Conservation (phyloP, 2,797 vertebrate genomes). For the Alfaro cultratus region DNA sequence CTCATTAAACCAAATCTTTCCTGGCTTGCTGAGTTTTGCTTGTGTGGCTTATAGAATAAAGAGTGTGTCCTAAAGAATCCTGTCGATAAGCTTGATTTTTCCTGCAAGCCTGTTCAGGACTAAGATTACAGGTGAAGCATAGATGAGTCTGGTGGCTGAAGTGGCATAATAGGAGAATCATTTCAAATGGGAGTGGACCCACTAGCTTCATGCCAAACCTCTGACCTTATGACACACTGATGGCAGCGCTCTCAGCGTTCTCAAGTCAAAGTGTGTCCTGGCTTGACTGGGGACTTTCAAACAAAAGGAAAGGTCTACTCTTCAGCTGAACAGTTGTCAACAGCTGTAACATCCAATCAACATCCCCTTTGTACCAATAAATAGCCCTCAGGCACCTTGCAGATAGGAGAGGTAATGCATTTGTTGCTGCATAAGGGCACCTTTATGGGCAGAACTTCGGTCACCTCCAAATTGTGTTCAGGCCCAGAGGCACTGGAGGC, state of each 20-base stretch:
- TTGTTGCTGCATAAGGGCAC: not conserved
- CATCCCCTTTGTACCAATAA: slow-evolving; percentile 1
- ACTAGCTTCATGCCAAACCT: not conserved
- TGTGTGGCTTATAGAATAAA: slow-evolving; percentile 11
- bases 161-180: not conserved
- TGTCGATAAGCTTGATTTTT: slow-evolving; percentile 6
- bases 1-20: slow-evolving; percentile 19
- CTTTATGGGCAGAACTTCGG: not conserved
- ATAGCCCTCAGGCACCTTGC: not conserved
- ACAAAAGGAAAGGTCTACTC: not conserved
- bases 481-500: not conserved
- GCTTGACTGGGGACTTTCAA: not conserved
- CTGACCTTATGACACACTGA: not conserved
- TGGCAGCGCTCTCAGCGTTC: not conserved
- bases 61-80: slow-evolving; percentile 1
- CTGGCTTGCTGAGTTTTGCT: slow-evolving; percentile 32
- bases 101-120: not conserved
- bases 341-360: not conserved
- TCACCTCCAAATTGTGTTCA: not conserved
- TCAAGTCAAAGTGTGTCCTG: not conserved
- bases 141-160: not conserved
- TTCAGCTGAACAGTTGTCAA: not conserved
- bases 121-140: not conserved
- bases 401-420: not conserved
- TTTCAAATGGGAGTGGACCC: not conserved